A percentile compares a stretch with the other conserved stretches of the same genome.
These are phyloP conservation scores for Hypena proboscidalis DNA, from an alignment of 2,888 invertebrate species.

Conservation along the genomic window DNA sequence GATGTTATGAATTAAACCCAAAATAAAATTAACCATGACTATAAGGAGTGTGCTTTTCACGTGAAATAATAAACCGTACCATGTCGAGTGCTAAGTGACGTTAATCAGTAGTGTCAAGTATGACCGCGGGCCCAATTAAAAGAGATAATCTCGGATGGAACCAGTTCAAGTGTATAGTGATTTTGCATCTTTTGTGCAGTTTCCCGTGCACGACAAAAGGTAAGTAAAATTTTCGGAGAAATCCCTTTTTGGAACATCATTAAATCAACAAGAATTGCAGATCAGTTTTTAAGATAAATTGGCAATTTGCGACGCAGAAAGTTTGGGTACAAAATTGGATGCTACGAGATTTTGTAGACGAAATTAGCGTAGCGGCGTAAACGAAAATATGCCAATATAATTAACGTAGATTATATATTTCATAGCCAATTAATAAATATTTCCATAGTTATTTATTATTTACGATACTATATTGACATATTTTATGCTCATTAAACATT, in stretches of 20 bases:
- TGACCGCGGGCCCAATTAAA: slow-evolving; percentile 76
- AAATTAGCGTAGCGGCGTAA: too few species aligned
- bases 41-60: slow-evolving; percentile 21
- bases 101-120: slow-evolving; percentile 74
- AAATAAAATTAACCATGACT: slow-evolving; percentile 17
- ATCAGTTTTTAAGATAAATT: too few species aligned
- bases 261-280: too few species aligned
- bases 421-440: too few species aligned
- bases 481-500: too few species aligned
- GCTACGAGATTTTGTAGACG: too few species aligned
- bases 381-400: too few species aligned
- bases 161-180: slow-evolving; percentile 71
- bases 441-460: too few species aligned
- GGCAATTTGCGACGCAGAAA: too few species aligned
- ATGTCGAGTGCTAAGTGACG: slow-evolving; percentile 62
- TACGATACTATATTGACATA: too few species aligned
- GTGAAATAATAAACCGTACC: slow-evolving; percentile 47
- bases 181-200: slow-evolving; percentile 73
- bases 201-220: slow-evolving; percentile 64
- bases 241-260: not conserved
- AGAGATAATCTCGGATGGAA: slow-evolving; percentile 73
- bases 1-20: slow-evolving; percentile 24
- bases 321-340: too few species aligned
- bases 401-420: too few species aligned
- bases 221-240: slow-evolving; percentile 47